Evolutionary conservation across 2,888 invertebrate species (phyloP).

Genomic region (Tenthredo distinguenda): DNA sequence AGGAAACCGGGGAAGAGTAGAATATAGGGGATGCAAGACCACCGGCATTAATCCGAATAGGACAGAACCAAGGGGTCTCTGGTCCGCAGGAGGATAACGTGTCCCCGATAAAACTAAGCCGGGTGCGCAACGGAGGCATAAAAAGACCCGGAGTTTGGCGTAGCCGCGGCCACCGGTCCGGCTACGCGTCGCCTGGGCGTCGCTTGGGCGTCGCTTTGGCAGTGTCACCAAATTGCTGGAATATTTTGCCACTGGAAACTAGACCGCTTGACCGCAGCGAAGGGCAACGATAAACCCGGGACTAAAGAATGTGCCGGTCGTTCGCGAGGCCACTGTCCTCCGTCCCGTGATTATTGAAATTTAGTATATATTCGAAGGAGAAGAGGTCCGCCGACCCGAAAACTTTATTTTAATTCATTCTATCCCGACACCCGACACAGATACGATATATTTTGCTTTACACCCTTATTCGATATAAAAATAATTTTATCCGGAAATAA

Average conservation of each 20-base stretch:
- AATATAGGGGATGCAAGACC: constrained; percentile 62
- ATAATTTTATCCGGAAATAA: not conserved
- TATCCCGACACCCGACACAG: not conserved
- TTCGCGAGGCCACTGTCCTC: constrained; percentile 27
- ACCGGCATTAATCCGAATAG: constrained; percentile 75
- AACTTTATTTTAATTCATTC: constrained; percentile 12
- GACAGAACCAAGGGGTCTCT: constrained; percentile 61
- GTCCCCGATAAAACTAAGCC: constrained; percentile 74
- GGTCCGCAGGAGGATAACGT: constrained; percentile 67
- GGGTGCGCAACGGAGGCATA: constrained; percentile 70
- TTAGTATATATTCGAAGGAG: constrained; percentile 4
- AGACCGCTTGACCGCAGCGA: constrained; percentile 60
- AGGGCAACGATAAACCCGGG: constrained; percentile 48
- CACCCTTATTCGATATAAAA: not conserved
- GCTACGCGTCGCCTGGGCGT: not conserved
- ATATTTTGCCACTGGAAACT: constrained; percentile 70
- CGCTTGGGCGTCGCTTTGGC: constrained; percentile 65
- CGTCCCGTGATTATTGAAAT: constrained; percentile 48
- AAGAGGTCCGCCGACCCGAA: not conserved
- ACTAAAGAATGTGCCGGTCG: constrained; percentile 48
- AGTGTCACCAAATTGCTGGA: constrained; percentile 75
- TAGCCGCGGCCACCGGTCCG: not conserved
- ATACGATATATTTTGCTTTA: not conserved
- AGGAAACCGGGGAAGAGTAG: constrained; percentile 56
- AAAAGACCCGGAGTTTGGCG: constrained; percentile 64